Evolutionary conservation across 2,888 invertebrate genomes (phyloP).

Genomic region (Harmothoe impar): DNA sequence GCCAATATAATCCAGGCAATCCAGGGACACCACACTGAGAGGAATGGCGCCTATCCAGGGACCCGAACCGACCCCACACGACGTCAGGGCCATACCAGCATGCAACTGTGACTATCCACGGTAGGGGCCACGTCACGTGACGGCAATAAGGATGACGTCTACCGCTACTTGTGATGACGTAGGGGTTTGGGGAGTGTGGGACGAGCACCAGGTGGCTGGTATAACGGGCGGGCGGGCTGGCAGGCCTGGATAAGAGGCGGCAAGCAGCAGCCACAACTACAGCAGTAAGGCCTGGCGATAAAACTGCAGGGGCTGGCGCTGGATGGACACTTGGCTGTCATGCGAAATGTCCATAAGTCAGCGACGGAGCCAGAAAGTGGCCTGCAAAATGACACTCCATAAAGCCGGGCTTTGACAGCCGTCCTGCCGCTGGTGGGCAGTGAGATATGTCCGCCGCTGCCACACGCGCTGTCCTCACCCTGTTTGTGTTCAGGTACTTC

Average conservation of each 20-base stretch:
- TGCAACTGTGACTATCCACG: not conserved
- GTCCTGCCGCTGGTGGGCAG: not conserved
- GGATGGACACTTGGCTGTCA: not conserved
- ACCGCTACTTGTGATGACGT: slow-evolving; percentile 8
- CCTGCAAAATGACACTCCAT: slow-evolving; percentile 15
- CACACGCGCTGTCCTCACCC: not conserved
- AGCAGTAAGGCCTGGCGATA: not conserved
- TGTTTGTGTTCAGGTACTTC: not conserved
- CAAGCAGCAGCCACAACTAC: not conserved
- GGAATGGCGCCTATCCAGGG: not conserved
- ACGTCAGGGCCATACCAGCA: not conserved
- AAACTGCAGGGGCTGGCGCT: not conserved
- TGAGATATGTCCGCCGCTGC: not conserved
- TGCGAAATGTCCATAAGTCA: slow-evolving; percentile 30
- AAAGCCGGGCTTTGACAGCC: not conserved
- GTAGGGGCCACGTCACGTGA: not conserved
- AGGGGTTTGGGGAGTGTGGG: not conserved
- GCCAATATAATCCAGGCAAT: not conserved
- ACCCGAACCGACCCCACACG: not conserved
- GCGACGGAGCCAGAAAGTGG: not conserved
- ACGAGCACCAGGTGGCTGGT: not conserved
- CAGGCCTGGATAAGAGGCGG: not conserved
- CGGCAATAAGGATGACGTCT: slow-evolving; percentile 18
- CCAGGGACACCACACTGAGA: not conserved
- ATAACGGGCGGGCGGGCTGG: not conserved